phyloP scores from a whole-genome alignment of 2,888 invertebrate genomes.

The Unio pictorum region DNA sequence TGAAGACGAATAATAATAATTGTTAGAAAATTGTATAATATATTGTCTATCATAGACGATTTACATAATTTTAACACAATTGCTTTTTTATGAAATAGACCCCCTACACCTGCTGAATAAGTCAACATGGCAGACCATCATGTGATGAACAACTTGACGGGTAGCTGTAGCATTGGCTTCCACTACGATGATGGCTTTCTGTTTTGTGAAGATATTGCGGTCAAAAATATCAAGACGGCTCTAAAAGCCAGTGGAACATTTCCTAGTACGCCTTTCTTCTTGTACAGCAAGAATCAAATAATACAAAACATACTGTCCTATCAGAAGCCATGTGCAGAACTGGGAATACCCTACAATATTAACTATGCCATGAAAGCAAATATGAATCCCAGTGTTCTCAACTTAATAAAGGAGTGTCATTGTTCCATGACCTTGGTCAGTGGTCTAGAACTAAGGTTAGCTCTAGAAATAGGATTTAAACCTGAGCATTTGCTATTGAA shows the following conservation, averaged over 20 bases:
- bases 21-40: too few relatives aligned
- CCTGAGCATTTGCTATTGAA: conserved; percentile 67
- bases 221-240: conserved; percentile 22
- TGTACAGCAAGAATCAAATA: conserved; percentile 61
- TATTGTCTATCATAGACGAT: too few relatives aligned
- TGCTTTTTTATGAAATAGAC: too few relatives aligned
- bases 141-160: neutral
- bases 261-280: conserved; percentile 41
- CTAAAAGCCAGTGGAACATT: conserved; percentile 6
- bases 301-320: conserved; percentile 51
- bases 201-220: conserved; percentile 39
- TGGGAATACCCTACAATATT: conserved; percentile 30
- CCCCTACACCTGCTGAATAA: too few relatives aligned
- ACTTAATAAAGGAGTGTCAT: conserved; percentile 48
- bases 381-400: conserved; percentile 59
- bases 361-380: conserved; percentile 71
- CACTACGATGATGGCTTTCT: conserved; percentile 23
- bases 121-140: neutral
- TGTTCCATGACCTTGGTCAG: conserved; percentile 66
- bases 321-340: conserved; percentile 27
- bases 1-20: too few relatives aligned
- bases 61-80: too few relatives aligned
- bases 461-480: conserved; percentile 65
- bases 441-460: conserved; percentile 69
- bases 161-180: conserved; percentile 5